phyloP scores from a whole-genome alignment of 2,888 invertebrate genomes.

The Ophraella communa region DNA sequence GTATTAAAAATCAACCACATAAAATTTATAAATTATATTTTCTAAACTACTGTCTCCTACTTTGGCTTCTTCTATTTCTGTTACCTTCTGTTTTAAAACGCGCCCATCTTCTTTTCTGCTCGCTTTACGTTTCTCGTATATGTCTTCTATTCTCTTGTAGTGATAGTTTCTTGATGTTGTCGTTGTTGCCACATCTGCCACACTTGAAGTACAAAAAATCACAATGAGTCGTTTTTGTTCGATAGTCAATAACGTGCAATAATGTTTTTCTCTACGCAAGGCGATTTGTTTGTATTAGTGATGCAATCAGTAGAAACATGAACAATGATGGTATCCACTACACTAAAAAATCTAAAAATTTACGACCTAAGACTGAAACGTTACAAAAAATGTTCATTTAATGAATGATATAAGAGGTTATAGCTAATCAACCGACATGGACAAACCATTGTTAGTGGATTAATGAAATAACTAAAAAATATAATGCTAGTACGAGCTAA shows the following conservation, averaged over 20 bases:
- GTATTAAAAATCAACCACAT: not conserved
- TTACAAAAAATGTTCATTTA: not conserved
- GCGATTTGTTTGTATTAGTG: constrained; percentile 52
- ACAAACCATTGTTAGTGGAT: not conserved
- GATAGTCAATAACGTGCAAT: constrained; percentile 50
- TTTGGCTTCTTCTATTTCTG: constrained; percentile 45
- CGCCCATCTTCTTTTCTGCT: constrained; percentile 15
- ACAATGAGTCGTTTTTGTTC: constrained; percentile 50
- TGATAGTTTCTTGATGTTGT: constrained; percentile 32
- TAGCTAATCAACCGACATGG: not conserved
- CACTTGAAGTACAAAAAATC: constrained; percentile 57
- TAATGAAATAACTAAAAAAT: too few relatives aligned
- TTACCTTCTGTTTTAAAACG: constrained; percentile 51
- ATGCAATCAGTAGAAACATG: constrained; percentile 55
- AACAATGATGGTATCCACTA: constrained; percentile 41
- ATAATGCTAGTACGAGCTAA: too few relatives aligned
- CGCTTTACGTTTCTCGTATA: constrained; percentile 12
- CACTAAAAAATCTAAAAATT: constrained; percentile 21
- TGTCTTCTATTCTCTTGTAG: constrained; percentile 20
- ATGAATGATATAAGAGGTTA: not conserved
- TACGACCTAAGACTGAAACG: constrained; percentile 7
- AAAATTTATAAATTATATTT: constrained; percentile 16
- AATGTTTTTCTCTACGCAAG: constrained; percentile 51
- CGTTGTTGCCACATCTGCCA: constrained; percentile 46
- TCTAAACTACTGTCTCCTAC: constrained; percentile 39